Evolutionary conservation across 2,797 vertebrate species (phyloP).

Genomic region (Melanotaenia trifasciata): DNA sequence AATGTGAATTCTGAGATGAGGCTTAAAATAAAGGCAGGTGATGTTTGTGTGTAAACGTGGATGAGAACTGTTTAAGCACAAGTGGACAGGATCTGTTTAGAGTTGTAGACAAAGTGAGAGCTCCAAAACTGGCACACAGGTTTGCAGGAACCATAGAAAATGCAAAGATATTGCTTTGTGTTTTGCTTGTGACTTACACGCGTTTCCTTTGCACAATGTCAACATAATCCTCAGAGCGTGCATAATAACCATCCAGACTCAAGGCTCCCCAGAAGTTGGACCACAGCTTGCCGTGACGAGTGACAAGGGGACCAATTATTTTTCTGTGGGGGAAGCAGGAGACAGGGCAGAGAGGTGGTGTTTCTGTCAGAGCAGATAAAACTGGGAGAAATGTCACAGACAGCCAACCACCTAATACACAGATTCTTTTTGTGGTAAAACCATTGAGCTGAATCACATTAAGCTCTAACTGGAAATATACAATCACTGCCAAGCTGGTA

Average conservation of each 20-base stretch:
- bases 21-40: neutral
- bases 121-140: conserved; percentile 14
- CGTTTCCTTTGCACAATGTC: conserved; percentile 96
- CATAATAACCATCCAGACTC: conserved; percentile 96
- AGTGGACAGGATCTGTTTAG: conserved; percentile 5
- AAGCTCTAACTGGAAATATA: conserved; percentile 33
- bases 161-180: conserved; percentile 19
- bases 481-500: conserved; percentile 32
- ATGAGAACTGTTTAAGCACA: neutral
- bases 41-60: conserved; percentile 16
- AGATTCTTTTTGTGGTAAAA: conserved; percentile 26
- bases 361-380: conserved; percentile 63
- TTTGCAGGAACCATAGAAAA: conserved; percentile 21
- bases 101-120: conserved; percentile 2
- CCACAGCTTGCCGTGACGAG: conserved; percentile 95
- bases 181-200: conserved; percentile 86
- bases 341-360: conserved; percentile 47
- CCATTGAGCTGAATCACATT: conserved; percentile 34
- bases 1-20: conserved; percentile 5
- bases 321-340: conserved; percentile 83
- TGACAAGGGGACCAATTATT: conserved; percentile 95
- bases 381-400: conserved; percentile 56
- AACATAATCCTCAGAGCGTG: conserved; percentile 96
- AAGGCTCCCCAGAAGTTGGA: conserved; percentile 99
- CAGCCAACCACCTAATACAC: conserved; percentile 46